These are phyloP conservation scores for Strigamia crassipes DNA, from an alignment of 2,888 invertebrate genomes.

Conservation along the genomic window DNA sequence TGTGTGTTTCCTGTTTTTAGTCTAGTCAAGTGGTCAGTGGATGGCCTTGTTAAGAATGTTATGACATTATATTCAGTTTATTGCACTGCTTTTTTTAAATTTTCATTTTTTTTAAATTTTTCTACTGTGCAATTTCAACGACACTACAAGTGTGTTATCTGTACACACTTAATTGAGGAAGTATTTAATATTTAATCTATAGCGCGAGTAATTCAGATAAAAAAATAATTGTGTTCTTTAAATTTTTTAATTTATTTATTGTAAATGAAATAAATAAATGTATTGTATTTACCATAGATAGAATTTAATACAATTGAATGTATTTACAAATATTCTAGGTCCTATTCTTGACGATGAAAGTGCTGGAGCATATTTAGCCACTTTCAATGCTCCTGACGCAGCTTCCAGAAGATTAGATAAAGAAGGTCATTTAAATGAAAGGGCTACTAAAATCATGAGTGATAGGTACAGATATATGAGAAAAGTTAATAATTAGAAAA, in stretches of 20 bases:
- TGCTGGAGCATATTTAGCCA: slow-evolving; percentile 49
- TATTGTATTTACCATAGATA: too few species aligned
- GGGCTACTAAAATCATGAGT: slow-evolving; percentile 48
- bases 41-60: slow-evolving; percentile 27
- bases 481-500: too few species aligned
- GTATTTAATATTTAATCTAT: neutral
- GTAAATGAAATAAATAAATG: too few species aligned
- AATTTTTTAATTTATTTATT: neutral
- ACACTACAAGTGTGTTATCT: neutral
- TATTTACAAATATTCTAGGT: neutral
- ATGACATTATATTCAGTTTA: slow-evolving; percentile 13
- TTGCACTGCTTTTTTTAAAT: slow-evolving; percentile 13
- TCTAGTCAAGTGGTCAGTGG: neutral
- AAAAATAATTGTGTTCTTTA: neutral
- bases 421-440: slow-evolving; percentile 49
- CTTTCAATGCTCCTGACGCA: slow-evolving; percentile 50
- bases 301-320: neutral
- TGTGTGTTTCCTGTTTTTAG: neutral
- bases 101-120: neutral
- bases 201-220: neutral
- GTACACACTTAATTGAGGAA: neutral
- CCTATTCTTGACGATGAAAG: slow-evolving; percentile 44
- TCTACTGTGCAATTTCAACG: neutral
- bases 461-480: slow-evolving; percentile 48
- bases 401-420: slow-evolving; percentile 47